Evolutionary conservation across 1,140 invertebrate species (phyloP), one percentile per base, ranked within the genome.

Genomic region (Meteorus sp.): DNA sequence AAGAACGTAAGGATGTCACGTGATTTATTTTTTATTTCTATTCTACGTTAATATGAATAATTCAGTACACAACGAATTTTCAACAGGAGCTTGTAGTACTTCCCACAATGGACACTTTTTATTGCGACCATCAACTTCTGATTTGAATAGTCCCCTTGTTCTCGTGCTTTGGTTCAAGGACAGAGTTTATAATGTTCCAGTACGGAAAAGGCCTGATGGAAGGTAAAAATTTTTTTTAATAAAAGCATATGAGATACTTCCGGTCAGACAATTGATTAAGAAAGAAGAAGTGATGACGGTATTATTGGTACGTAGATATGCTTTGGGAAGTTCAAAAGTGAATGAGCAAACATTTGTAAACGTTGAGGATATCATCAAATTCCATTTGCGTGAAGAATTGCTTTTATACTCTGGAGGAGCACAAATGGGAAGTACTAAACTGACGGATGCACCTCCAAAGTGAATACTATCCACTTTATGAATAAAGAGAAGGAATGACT

Each of bases 121-220:
- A 1, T 19, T 80, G 15, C 77, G 78, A 53, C 78, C 78, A 13
- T 80, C 78, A 1, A 71, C 60, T 0, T 70, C 73, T 2, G 71
- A 77, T 56, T 65, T 66, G 17, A 74, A 73, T 22, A 78, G 73
- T 63, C 78, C 78, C 7, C 55, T 79, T 37, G 66, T 69, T 29
- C 47, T 79, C 7, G 77, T 78, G 8, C 67, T 79, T 44, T 79
- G 78, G 78, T 77, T 62, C 48, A 77, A 66, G 37, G 75, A 76
- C 27, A 69, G 70, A 56, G 75, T 77, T 56, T 79, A 74, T 29
- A 80, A 80, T 63, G 70, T 80, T 59, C 72, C 73, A 25, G 73
- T 80, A 19, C 67, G 78, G n/a, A 76, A 70, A 56, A 73, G 76
- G 48, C 27, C 57, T 0, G 78, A 80, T 22, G 73, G 73, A 19